A percentile compares a stretch with the other conserved stretches of the same genome.
phyloP scores from a whole-genome alignment of 2,888 invertebrate species.

The Fragum sueziense region DNA sequence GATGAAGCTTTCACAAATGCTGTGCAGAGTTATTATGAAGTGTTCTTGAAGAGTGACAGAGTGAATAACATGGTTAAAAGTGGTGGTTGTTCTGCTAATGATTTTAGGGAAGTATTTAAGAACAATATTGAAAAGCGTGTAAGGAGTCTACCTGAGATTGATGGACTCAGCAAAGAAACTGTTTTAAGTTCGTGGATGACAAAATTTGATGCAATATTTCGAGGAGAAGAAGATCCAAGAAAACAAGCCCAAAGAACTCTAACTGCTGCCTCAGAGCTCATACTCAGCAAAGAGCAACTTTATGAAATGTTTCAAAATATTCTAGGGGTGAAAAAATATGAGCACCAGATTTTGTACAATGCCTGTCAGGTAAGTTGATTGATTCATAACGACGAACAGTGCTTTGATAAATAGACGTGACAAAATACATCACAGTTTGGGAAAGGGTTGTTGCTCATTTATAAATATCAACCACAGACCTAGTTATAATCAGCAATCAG shows the following conservation, averaged over 20 bases:
- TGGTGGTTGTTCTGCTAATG: slow-evolving; percentile 98
- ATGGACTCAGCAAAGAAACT: slow-evolving; percentile 99
- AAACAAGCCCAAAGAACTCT: slow-evolving; percentile 86
- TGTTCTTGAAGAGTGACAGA: slow-evolving; percentile 98
- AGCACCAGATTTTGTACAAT: slow-evolving; percentile 99
- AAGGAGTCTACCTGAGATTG: slow-evolving; percentile 98
- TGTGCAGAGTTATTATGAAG: slow-evolving; percentile 91
- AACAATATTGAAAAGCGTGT: slow-evolving; percentile 99
- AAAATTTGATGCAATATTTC: slow-evolving; percentile 97
- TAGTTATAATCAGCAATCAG: no score
- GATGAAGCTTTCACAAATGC: slow-evolving; percentile 96
- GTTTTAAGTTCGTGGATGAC: slow-evolving; percentile 99
- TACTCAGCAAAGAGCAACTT: slow-evolving; percentile 98
- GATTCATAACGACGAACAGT: no score
- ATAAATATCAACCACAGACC: no score
- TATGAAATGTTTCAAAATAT: slow-evolving; percentile 99
- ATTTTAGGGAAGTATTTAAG: slow-evolving; percentile 98
- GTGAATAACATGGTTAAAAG: slow-evolving; percentile 98
- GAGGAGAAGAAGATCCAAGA: slow-evolving; percentile 84
- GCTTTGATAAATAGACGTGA: no score
- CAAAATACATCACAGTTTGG: no score
- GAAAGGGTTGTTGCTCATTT: no score
- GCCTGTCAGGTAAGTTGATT: slow-evolving; percentile 94
- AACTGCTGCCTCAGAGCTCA: slow-evolving; percentile 87
- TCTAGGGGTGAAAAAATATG: slow-evolving; percentile 98